Base-by-base conservation (phyloP, 2,113 vertebrate species). In the Lasiurus borealis region DNA sequence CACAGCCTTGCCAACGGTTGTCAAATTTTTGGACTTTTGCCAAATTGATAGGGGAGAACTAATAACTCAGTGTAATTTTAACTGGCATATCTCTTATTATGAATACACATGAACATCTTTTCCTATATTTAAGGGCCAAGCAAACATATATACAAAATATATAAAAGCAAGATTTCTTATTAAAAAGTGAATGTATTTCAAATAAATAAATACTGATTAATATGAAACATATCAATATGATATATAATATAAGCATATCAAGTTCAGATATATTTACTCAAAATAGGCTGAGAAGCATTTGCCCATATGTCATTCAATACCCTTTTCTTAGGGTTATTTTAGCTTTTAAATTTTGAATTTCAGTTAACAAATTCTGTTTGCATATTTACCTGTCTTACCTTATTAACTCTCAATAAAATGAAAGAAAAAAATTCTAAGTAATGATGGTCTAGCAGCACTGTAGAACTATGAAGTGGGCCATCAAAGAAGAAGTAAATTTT, bases 51-150 rank as follows among this genome's bases (percentile, higher is more conserved):
- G 64, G 21, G 40, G 54, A 88, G 62, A 95, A 95, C 93, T 96
- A 94, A 93, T 85, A 94, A 86, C 34, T 97, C 77, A 85, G 46
- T 93, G 23, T 93, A 94, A 96, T 94, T 95, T 96, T 95, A 97
- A 96, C 90, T 95, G 95, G 64, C 40, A 85, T 96, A 94, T 93
- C n/a, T 90, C 87, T 91, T 95, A 57, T 66, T 76, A 50, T 85
- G 84, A 95, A 94, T 84, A 97, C 71, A 91, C 93, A 34, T 96
- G 81, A 95, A 89, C 92, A 95, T 93, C 57, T 91, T 96, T 93
- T 94, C n/a, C 82, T 82, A 88, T 83, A 16, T 93, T 90, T 91
- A 91, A 92, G 76, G 69, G 59, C 66, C 71, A 94, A 94, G 29
- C 21, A 96, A 92, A 93, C 68, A 36, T 71, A 21, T 57, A 40